These are phyloP conservation scores for Drosophila yooni DNA, from an alignment of 2,888 invertebrate species.

Conservation along the genomic window DNA sequence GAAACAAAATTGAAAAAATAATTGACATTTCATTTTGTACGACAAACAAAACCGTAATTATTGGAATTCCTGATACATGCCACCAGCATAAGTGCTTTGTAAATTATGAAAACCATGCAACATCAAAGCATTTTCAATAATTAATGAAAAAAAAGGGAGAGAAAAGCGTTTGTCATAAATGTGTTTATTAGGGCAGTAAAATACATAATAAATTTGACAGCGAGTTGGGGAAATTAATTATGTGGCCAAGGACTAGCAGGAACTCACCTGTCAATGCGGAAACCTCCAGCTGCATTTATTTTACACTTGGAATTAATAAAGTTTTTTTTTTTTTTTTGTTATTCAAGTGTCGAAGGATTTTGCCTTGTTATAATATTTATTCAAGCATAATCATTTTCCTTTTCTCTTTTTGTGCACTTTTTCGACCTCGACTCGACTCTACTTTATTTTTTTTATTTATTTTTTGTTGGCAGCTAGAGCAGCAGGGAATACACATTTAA, in stretches of 20 bases:
- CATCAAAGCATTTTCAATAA: constrained; percentile 11
- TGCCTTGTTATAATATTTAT: constrained; percentile 28
- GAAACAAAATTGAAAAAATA: background rate
- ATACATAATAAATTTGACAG: constrained; percentile 17
- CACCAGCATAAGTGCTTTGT: background rate
- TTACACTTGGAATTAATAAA: constrained; percentile 10
- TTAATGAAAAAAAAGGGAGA: constrained; percentile 11
- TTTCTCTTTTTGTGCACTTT: constrained; percentile 49
- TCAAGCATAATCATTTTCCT: constrained; percentile 24
- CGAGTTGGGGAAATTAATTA: background rate
- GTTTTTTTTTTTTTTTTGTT: constrained; percentile 6
- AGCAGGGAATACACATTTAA: constrained; percentile 52
- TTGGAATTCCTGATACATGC: background rate
- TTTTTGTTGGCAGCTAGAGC: constrained; percentile 32
- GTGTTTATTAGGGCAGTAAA: background rate
- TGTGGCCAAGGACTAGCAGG: background rate
- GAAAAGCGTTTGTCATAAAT: background rate
- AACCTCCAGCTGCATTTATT: background rate
- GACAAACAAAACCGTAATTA: background rate
- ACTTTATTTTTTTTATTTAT: background rate
- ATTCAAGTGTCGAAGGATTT: constrained; percentile 23
- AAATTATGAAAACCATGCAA: constrained; percentile 4
- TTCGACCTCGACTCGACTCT: constrained; percentile 1
- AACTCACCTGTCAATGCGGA: constrained; percentile 27
- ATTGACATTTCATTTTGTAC: background rate